phyloP scores from a whole-genome alignment of 2,797 vertebrate species.

The Astyanax mexicanus region DNA sequence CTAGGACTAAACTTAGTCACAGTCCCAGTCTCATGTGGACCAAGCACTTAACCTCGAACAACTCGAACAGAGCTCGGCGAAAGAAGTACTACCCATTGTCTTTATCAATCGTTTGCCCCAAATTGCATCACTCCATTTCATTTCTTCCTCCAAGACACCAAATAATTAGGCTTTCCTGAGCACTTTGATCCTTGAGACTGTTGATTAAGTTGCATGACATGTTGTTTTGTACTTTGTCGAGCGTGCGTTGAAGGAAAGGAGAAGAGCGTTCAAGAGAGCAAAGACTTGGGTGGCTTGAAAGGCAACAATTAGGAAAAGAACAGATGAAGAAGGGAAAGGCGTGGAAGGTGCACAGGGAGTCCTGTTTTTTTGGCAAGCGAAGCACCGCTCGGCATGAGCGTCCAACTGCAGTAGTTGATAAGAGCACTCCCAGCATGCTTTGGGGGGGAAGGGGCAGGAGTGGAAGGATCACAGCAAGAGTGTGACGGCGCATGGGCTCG shows the following conservation, averaged over 20 bases:
- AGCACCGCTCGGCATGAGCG: conserved; percentile 54
- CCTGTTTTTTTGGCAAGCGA: conserved; percentile 65
- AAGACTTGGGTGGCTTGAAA: conserved; percentile 70
- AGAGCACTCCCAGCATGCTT: conserved; percentile 71
- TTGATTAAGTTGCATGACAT: background rate
- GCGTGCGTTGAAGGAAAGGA: background rate
- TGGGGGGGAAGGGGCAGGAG: conserved; percentile 57
- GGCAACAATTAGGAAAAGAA: conserved; percentile 65
- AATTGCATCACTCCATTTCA: conserved; percentile 3
- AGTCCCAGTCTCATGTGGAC: no score
- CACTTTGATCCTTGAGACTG: background rate
- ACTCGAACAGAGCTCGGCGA: background rate
- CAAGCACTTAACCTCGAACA: background rate
- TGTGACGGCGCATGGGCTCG: conserved; percentile 37
- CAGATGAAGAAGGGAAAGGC: conserved; percentile 29
- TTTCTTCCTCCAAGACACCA: background rate
- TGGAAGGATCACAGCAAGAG: conserved; percentile 44
- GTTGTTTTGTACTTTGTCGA: background rate
- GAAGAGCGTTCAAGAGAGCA: conserved; percentile 55
- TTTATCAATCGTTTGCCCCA: background rate
- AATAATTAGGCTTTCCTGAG: conserved; percentile 12
- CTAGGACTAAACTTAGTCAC: no score
- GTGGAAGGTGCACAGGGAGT: conserved; percentile 55
- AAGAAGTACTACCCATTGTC: background rate
- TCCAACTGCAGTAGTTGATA: conserved; percentile 74